Evolutionary conservation across 2,888 invertebrate species (phyloP).

Genomic region (Mythimna impura): DNA sequence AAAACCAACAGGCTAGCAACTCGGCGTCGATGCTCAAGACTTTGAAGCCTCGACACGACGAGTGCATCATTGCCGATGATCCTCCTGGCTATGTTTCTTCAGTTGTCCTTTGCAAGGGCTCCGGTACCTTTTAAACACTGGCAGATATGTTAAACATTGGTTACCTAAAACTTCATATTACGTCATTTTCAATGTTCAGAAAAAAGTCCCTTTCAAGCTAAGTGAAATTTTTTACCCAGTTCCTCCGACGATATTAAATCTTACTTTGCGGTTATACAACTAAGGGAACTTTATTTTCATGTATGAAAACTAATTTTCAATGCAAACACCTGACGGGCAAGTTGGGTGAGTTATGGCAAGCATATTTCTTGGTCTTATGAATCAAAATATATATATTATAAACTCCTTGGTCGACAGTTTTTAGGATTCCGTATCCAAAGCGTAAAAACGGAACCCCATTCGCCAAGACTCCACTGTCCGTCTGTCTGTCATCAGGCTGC

Average conservation of each 20-base stretch:
- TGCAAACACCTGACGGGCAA: slow-evolving; percentile 12
- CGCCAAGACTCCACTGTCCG: no score
- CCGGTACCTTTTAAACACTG: no score
- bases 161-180: neutral
- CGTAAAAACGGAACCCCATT: no score
- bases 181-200: slow-evolving; percentile 44
- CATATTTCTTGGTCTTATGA: neutral
- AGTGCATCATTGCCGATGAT: no score
- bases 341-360: slow-evolving; percentile 6
- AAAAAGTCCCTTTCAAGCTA: slow-evolving; percentile 52
- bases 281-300: slow-evolving; percentile 58
- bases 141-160: neutral
- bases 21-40: no score
- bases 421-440: neutral
- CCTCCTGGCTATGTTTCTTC: no score
- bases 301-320: slow-evolving; percentile 54
- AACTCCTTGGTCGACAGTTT: neutral
- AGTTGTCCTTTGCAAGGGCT: no score
- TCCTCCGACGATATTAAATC: slow-evolving; percentile 64
- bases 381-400: neutral
- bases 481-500: no score
- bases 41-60: no score
- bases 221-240: slow-evolving; percentile 61
- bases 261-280: slow-evolving; percentile 62
- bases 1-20: no score